Evolutionary conservation across 2,113 vertebrate species (phyloP).

Genomic region (Zapornia atra): DNA sequence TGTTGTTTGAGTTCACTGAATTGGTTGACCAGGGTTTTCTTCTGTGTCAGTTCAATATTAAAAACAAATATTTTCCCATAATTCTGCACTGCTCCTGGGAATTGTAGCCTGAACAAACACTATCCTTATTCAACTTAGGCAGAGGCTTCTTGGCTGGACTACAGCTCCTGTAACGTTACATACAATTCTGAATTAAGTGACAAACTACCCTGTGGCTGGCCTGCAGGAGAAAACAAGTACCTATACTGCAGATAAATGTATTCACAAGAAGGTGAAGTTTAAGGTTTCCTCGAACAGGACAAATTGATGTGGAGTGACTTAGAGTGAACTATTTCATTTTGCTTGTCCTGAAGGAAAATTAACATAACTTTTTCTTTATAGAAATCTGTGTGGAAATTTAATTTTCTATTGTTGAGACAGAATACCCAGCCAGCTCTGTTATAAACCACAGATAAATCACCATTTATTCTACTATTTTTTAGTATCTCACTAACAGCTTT

Average conservation of each 20-base stretch:
- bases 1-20: not conserved
- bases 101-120: not conserved
- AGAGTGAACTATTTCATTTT: not conserved
- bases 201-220: constrained; percentile 22
- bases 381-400: constrained; percentile 18
- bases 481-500: not conserved
- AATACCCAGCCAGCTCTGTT: not conserved
- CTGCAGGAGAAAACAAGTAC: constrained; percentile 34
- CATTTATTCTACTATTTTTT: not conserved
- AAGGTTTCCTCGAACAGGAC: constrained; percentile 2
- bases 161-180: constrained; percentile 41
- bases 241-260: not conserved
- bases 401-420: constrained; percentile 45
- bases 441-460: constrained; percentile 1
- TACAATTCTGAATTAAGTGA: constrained; percentile 29
- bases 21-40: not conserved
- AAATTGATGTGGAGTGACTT: not conserved
- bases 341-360: constrained; percentile 30
- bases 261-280: constrained; percentile 24
- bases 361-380: constrained; percentile 16
- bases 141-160: constrained; percentile 31
- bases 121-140: not conserved
- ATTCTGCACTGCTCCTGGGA: constrained; percentile 35
- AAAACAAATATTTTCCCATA: constrained; percentile 49
- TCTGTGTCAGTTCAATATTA: constrained; percentile 18